Base-by-base conservation (phyloP, 2,888 invertebrate species). In the Oscheius myriophilus region DNA sequence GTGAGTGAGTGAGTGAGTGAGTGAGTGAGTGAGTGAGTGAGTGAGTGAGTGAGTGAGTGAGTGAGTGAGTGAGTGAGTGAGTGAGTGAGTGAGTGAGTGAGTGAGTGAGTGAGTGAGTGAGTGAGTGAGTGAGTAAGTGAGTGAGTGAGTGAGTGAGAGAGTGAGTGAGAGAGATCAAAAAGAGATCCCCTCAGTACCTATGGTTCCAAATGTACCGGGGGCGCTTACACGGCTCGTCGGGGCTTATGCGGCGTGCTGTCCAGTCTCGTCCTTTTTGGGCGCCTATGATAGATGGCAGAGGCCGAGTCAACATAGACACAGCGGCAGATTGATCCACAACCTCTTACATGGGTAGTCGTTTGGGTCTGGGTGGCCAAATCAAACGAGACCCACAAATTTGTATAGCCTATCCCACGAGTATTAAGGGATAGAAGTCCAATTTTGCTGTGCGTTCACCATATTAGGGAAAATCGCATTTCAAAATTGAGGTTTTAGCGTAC, bases 271-370 rank as follows among this genome's bases (percentile, higher is more conserved):
- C 49, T 61, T 61, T 61, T 61, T 49, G 25, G 61, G 12, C 61
- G n/a, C n/a, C 33, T 61, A 61, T 61, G 61, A 61, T 61, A 39
- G 61, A 61, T 61, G 14, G 49, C 61, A 16, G 61, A 23, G 53
- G 61, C 26, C 23, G 49, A 58, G 58, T 58, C 49, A 61, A 49
- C 33, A 49, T 23, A 49, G 16, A 49, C 21, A 49, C 18, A 18
- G 49, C 33, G 3, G 33, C 33, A 33, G 33, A 33, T 33, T 33
- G 33, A 33, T 33, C 33, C 33, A 33, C 33, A 33, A 33, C 33
- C 33, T 33, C 33, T 33, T n/a, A n/a, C n/a, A n/a, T n/a, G n/a
- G n/a, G n/a, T n/a, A n/a, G n/a, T n/a, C n/a, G n/a, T n/a, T n/a
- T n/a, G n/a, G n/a, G n/a, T n/a, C n/a, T n/a, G n/a, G n/a, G n/a